These are phyloP conservation scores for Pemphredon lugubris DNA, from an alignment of 2,888 invertebrate genomes.

Conservation along the genomic window DNA sequence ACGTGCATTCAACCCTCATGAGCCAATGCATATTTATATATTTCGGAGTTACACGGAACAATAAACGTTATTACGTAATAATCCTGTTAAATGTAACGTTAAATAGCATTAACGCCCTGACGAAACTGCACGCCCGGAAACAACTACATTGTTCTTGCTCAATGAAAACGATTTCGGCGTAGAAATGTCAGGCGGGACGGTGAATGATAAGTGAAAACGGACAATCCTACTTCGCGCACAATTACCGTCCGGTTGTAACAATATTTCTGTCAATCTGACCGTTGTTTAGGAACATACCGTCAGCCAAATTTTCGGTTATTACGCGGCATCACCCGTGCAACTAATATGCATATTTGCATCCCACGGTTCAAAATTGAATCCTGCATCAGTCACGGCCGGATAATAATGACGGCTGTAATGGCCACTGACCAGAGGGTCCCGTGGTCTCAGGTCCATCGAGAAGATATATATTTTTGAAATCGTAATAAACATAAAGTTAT, in stretches of 20 bases:
- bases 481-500: no score
- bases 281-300: not conserved
- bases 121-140: slow-evolving; percentile 41
- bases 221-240: slow-evolving; percentile 8
- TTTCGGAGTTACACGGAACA: slow-evolving; percentile 56
- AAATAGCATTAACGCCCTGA: slow-evolving; percentile 63
- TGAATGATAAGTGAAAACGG: slow-evolving; percentile 1
- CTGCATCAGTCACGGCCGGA: no score
- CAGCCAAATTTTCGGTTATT: no score
- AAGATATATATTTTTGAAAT: no score
- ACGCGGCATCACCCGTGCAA: no score
- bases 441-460: no score
- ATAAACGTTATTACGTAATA: slow-evolving; percentile 69
- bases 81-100: slow-evolving; percentile 73
- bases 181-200: slow-evolving; percentile 6
- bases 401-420: no score
- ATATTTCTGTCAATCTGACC: not conserved
- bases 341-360: no score
- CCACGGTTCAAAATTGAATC: no score
- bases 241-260: not conserved
- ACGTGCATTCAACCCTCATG: slow-evolving; percentile 57
- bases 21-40: slow-evolving; percentile 68
- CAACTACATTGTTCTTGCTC: slow-evolving; percentile 48
- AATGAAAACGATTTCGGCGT: slow-evolving; percentile 25
- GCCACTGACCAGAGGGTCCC: no score